These are phyloP conservation scores for Leuctra nigra DNA, from an alignment of 2,888 invertebrate species.

Conservation along the genomic window DNA sequence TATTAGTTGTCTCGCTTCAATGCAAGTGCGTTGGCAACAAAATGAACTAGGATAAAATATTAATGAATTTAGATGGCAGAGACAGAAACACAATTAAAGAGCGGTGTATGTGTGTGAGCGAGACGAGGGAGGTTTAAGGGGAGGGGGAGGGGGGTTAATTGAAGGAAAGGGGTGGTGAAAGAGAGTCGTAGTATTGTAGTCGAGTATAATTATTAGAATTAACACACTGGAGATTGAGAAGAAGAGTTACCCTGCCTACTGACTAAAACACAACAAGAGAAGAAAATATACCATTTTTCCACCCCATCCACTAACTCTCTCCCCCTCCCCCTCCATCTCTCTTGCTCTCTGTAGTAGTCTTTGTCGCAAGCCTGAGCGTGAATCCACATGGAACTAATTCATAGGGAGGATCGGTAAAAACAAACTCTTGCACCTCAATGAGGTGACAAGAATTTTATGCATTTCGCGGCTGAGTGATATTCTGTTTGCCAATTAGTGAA, in stretches of 20 bases:
- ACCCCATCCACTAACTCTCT: background rate
- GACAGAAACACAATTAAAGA: conserved; percentile 12
- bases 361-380: too few species aligned
- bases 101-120: background rate
- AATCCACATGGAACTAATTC: conserved; percentile 8
- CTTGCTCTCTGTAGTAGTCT: too few species aligned
- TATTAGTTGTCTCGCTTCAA: background rate
- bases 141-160: background rate
- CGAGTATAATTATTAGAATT: conserved; percentile 7
- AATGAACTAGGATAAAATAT: conserved; percentile 7
- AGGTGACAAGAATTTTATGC: conserved; percentile 7
- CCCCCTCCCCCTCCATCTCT: background rate
- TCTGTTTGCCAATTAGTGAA: too few species aligned
- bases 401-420: background rate
- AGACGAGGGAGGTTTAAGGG: background rate
- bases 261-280: conserved; percentile 2
- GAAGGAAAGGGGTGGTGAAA: background rate
- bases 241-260: too few species aligned
- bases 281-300: background rate
- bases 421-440: background rate
- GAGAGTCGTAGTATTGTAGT: background rate
- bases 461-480: too few species aligned
- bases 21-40: background rate
- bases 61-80: conserved; percentile 10
- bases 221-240: too few species aligned